A percentile compares a stretch with the other conserved stretches of the same genome.
Conservation (phyloP, 2,113 vertebrate genomes). For the Gorsachius goisagi region DNA sequence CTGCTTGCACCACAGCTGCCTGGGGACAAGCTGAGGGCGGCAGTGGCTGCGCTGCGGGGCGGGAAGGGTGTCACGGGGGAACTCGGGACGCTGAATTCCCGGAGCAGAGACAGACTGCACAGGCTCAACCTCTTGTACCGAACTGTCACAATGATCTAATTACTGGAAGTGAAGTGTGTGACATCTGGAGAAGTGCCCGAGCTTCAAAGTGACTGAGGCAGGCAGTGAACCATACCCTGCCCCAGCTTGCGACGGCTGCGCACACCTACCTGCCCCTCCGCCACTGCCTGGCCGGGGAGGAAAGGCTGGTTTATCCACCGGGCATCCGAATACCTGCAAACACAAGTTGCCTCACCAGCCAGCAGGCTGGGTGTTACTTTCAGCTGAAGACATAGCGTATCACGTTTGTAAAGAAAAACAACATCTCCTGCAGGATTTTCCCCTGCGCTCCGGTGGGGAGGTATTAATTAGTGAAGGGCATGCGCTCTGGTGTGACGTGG, state of each 20-base stretch:
- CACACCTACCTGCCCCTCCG: background rate
- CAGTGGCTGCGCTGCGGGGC: background rate
- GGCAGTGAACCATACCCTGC: background rate
- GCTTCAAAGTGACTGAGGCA: constrained; percentile 36
- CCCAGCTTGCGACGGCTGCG: background rate
- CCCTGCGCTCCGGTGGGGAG: background rate
- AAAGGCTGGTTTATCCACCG: background rate
- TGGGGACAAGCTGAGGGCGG: background rate
- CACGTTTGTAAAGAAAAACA: background rate
- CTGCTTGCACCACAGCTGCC: background rate
- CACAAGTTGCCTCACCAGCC: background rate
- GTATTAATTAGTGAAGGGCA: background rate
- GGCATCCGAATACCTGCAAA: background rate
- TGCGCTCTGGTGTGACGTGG: rapidly evolving
- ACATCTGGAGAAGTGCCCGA: constrained; percentile 25
- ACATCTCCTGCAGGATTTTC: background rate
- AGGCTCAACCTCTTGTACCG: background rate
- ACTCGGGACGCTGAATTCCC: background rate
- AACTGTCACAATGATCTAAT: constrained; percentile 56
- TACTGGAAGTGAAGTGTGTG: constrained; percentile 53
- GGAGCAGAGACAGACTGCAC: background rate
- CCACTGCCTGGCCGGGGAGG: background rate
- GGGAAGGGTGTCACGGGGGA: background rate
- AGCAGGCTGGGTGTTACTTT: background rate
- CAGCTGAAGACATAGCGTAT: background rate